These are phyloP conservation scores for Drosophila monieri DNA, from an alignment of 2,888 invertebrate species.

Conservation along the genomic window DNA sequence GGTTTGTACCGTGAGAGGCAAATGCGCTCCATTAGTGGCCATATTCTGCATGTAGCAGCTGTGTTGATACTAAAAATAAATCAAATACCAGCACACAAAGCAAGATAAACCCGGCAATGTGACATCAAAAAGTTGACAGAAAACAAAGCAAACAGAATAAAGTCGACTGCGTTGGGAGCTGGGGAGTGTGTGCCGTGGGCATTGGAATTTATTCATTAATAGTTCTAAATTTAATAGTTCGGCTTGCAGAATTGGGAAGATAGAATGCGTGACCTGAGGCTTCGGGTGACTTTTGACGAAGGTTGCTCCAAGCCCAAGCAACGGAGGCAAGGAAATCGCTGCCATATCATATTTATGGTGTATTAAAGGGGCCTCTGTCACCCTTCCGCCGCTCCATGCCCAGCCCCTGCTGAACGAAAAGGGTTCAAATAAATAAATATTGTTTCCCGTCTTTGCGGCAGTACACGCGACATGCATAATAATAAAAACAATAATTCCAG, in stretches of 20 bases:
- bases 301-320: conserved; percentile 11
- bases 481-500: conserved; percentile 54
- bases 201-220: conserved; percentile 37
- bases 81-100: conserved; percentile 41
- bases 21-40: conserved; percentile 32
- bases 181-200: background rate
- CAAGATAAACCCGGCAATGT: conserved; percentile 26
- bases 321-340: conserved; percentile 29
- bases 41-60: conserved; percentile 56
- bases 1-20: background rate
- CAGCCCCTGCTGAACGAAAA: conserved; percentile 3
- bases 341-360: conserved; percentile 46
- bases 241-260: background rate
- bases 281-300: conserved; percentile 18
- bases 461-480: conserved; percentile 68
- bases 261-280: conserved; percentile 14
- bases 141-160: conserved; percentile 10
- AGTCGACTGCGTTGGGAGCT: background rate
- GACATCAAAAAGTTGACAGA: conserved; percentile 32
- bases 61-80: conserved; percentile 68
- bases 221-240: conserved; percentile 22
- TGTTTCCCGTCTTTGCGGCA: conserved; percentile 44
- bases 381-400: background rate
- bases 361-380: conserved; percentile 12
- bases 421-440: conserved; percentile 54